Percentiles rank a stretch among this genome's conserved stretches.
These are phyloP conservation scores for Ochropleura leucogaster DNA, from an alignment of 2,888 invertebrate genomes.

Conservation along the genomic window DNA sequence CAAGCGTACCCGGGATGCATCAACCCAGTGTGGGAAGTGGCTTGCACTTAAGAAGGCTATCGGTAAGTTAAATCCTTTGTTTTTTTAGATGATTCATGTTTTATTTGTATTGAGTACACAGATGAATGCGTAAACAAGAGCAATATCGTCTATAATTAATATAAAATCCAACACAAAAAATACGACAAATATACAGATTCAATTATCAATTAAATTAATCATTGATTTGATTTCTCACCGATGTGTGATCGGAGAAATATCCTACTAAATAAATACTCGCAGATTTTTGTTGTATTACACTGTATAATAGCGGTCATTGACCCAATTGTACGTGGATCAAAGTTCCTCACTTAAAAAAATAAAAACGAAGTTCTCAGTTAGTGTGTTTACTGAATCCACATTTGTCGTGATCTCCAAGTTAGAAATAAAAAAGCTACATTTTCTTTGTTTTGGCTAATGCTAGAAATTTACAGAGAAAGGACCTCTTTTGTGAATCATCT, in stretches of 20 bases:
- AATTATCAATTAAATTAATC: background rate
- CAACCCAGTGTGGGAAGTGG: conserved; percentile 26
- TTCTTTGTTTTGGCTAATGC: background rate
- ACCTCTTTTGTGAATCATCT: background rate
- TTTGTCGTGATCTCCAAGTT: background rate
- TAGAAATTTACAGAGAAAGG: background rate
- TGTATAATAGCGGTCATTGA: background rate
- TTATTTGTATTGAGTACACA: background rate
- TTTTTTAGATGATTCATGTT: background rate
- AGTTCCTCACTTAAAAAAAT: background rate
- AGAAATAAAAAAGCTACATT: background rate
- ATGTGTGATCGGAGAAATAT: background rate
- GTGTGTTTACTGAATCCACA: background rate
- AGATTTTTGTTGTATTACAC: background rate
- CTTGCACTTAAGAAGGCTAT: conserved; percentile 6
- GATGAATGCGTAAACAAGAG: background rate
- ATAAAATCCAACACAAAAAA: background rate
- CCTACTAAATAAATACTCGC: background rate
- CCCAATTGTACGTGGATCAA: background rate
- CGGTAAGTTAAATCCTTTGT: conserved; percentile 4
- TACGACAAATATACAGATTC: background rate
- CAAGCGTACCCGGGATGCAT: background rate
- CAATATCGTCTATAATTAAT: background rate
- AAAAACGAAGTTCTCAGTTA: background rate
- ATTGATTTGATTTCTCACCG: background rate